These are phyloP conservation scores for Tetragonula carbonaria DNA, from an alignment of 2,888 invertebrate species.

Conservation along the genomic window DNA sequence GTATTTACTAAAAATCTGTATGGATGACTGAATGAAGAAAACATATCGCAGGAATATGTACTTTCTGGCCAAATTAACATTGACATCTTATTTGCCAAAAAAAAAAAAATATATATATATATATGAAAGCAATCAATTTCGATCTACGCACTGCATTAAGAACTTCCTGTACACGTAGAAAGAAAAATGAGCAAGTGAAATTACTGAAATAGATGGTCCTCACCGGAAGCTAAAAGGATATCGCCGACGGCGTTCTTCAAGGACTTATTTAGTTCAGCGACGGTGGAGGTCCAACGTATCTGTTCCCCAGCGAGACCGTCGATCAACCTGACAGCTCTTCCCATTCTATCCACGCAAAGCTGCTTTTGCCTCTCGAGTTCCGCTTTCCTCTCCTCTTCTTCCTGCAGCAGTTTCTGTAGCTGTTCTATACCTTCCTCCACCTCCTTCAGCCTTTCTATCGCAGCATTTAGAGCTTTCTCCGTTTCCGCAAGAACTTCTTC, in stretches of 20 bases:
- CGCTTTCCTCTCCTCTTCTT: conserved; percentile 89
- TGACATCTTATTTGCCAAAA: no score
- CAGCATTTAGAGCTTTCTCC: conserved; percentile 88
- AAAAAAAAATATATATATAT: no score
- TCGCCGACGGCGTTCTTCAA: conserved; percentile 88
- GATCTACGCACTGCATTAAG: no score
- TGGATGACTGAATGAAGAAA: no score
- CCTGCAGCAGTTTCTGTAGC: conserved; percentile 89
- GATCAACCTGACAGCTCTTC: conserved; percentile 89
- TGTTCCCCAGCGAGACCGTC: conserved; percentile 89
- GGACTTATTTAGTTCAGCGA: conserved; percentile 84
- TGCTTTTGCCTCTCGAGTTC: conserved; percentile 91
- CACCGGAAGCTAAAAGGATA: conserved; percentile 88
- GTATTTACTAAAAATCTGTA: no score
- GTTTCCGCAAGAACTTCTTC: conserved; percentile 88
- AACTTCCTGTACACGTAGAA: background rate
- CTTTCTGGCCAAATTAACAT: no score
- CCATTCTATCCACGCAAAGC: conserved; percentile 91
- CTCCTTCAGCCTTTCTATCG: conserved; percentile 91
- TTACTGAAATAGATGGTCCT: background rate
- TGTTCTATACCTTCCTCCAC: conserved; percentile 91
- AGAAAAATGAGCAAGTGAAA: rapidly evolving
- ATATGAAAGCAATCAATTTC: no score
- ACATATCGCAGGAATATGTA: no score
- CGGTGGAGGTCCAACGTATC: conserved; percentile 90